phyloP scores from a whole-genome alignment of 92 coral and sea anemone species.

The Zoanthus sociatus region DNA sequence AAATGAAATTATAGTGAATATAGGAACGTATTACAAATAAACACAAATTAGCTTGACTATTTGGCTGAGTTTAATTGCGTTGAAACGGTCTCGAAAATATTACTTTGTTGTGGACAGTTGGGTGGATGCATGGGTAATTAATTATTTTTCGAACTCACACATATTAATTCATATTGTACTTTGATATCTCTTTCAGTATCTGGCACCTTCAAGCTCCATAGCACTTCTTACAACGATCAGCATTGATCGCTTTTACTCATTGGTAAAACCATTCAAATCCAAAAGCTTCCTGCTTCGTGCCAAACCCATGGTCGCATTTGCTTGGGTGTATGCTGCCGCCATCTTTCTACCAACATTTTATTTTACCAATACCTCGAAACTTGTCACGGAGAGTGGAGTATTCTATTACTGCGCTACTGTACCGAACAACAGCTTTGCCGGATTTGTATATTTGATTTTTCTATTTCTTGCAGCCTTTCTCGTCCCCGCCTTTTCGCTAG shows the following conservation, averaged over 20 bases:
- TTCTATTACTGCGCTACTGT: slow-evolving; percentile 76
- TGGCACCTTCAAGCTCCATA: slow-evolving; percentile 91
- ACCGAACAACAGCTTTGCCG: slow-evolving; percentile 75
- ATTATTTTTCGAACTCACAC: not conserved
- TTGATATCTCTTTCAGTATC: slow-evolving; percentile 59
- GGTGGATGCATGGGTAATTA: too few relatives aligned
- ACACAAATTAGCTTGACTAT: too few relatives aligned
- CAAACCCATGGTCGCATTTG: slow-evolving; percentile 55
- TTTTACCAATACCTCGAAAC: slow-evolving; percentile 65
- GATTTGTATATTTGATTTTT: slow-evolving; percentile 69
- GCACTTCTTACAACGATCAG: slow-evolving; percentile 83
- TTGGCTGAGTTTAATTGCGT: too few relatives aligned
- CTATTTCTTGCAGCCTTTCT: slow-evolving; percentile 71
- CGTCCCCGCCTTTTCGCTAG: slow-evolving; percentile 75
- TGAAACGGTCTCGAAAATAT: too few relatives aligned
- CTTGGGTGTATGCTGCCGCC: slow-evolving; percentile 72
- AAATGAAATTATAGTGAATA: too few relatives aligned
- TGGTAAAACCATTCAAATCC: slow-evolving; percentile 80
- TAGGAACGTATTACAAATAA: too few relatives aligned
- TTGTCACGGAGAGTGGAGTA: slow-evolving; percentile 54
- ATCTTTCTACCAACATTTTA: slow-evolving; percentile 83
- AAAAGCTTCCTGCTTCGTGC: slow-evolving; percentile 67
- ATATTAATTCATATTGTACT: not conserved
- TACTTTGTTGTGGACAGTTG: too few relatives aligned
- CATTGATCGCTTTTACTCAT: slow-evolving; percentile 84